Base-by-base conservation (phyloP, 2,888 invertebrate species). In the Troglohyphantes excavatus region DNA sequence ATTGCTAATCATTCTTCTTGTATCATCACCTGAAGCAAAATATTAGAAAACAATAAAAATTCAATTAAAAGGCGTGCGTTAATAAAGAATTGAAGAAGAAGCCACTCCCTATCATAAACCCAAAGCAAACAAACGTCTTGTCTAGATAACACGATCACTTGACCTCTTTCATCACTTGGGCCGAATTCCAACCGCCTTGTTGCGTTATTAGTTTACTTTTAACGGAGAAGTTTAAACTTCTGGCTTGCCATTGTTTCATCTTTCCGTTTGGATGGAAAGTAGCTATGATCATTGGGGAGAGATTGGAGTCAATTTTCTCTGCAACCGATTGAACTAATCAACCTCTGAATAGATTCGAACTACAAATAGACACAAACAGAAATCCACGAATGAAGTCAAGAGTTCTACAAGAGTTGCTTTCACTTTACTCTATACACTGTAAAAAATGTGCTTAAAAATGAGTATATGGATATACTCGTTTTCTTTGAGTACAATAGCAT, bases 21-120 rank as follows among this genome's bases (percentile, higher is more conserved):
- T 3, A 33, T 33, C 53, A 53, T n/a, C 53, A 81, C 29, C 27
- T 21, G 46, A 53, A 81, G 43, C 59, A 39, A 46, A 63, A 61
- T 65, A 65, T 73, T 83, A 83, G 83, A 73, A 65, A 61, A 72
- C 82, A 82, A 82, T 82, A 82, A 82, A 82, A 82, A 83, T 83
- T 83, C 73, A 83, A 68, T 65, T 46, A 81, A 76, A 61, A 63
- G 21, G 65, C 29, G 43, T 53, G 76, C 85, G 85, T 85, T 85
- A 76, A 85, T 85, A 68, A 85, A 78, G 43, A 68, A 85, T 39
- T 67, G 67, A 53, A 75, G 67, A 75, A 39, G 68, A 59, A 33
- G 67, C 85, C 85, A 85, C 85, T 70, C 70, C 76, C 85, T 76
- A 68, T 59, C 39, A 67, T 78, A 85, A 85, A 78, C 68, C n/a